A percentile compares a stretch with the other conserved stretches of the same genome.
These are phyloP conservation scores for Plectus sambesii DNA, from an alignment of 1,140 invertebrate species.

Conservation along the genomic window DNA sequence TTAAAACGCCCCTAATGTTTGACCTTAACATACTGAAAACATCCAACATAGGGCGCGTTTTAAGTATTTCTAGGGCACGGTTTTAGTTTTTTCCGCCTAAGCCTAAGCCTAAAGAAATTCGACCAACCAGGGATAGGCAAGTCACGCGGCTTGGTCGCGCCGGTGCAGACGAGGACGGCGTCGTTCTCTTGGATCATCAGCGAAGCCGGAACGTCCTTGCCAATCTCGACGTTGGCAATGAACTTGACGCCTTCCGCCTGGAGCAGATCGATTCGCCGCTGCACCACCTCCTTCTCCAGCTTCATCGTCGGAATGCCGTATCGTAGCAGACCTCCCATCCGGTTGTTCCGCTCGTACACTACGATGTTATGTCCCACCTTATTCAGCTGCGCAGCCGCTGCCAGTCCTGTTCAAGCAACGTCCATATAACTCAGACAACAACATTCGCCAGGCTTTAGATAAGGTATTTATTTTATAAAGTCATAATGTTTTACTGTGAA, in stretches of 20 bases:
- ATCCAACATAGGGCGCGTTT: too few relatives aligned
- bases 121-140: conserved; percentile 50
- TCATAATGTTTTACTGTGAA: too few relatives aligned
- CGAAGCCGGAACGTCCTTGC: conserved; percentile 71
- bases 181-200: conserved; percentile 64
- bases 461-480: too few relatives aligned
- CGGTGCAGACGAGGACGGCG: conserved; percentile 75
- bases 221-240: conserved; percentile 75
- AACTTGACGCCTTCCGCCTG: conserved; percentile 80
- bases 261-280: conserved; percentile 73
- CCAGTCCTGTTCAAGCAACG: conserved; percentile 57
- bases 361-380: conserved; percentile 75
- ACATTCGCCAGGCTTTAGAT: too few relatives aligned
- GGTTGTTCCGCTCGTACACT: conserved; percentile 90
- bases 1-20: conserved; percentile 2
- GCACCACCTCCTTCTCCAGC: conserved; percentile 56
- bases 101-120: conserved; percentile 1
- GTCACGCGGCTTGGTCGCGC: conserved; percentile 91
- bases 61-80: too few relatives aligned
- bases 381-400: conserved; percentile 93
- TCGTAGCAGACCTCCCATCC: conserved; percentile 83
- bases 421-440: too few relatives aligned
- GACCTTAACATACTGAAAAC: too few relatives aligned
- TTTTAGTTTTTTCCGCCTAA: too few relatives aligned
- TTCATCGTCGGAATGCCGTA: conserved; percentile 67